Conservation (phyloP, 2,113 vertebrate species). For the Tautogolabrus adspersus region DNA sequence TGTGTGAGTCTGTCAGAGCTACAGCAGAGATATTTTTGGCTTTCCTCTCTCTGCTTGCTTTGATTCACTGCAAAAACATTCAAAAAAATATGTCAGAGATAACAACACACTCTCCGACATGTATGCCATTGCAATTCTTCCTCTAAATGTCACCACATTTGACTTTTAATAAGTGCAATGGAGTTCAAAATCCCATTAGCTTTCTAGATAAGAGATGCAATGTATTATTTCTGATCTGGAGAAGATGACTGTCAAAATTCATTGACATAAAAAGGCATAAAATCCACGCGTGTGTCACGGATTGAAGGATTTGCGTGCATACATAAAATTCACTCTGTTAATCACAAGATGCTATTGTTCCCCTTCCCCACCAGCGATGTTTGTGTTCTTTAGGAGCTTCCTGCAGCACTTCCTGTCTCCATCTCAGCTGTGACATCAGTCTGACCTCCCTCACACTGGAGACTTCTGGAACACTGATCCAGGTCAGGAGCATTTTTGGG, state of each 20-base stretch:
- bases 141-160: slow-evolving; percentile 41
- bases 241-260: slow-evolving; percentile 3
- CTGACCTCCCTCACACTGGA: slow-evolving; percentile 30
- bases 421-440: slow-evolving; percentile 28
- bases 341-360: slow-evolving; percentile 61
- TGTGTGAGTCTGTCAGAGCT: not conserved
- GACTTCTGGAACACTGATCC: slow-evolving; percentile 22
- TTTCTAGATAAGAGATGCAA: slow-evolving; percentile 18
- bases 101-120: not conserved
- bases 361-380: slow-evolving; percentile 18
- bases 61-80: not conserved
- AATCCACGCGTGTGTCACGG: slow-evolving; percentile 25
- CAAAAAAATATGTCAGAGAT: not conserved
- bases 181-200: slow-evolving; percentile 19
- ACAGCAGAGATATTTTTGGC: not conserved
- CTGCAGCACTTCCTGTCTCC: slow-evolving; percentile 67
- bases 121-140: not conserved
- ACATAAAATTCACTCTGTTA: slow-evolving; percentile 7
- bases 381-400: slow-evolving; percentile 66
- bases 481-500: not conserved
- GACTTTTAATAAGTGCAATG: slow-evolving; percentile 28
- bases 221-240: not conserved
- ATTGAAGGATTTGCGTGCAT: slow-evolving; percentile 6
- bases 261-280: not conserved
- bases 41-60: not conserved